Base-by-base conservation (phyloP, 1,140 invertebrate species). In the Euborellia annulipes region DNA sequence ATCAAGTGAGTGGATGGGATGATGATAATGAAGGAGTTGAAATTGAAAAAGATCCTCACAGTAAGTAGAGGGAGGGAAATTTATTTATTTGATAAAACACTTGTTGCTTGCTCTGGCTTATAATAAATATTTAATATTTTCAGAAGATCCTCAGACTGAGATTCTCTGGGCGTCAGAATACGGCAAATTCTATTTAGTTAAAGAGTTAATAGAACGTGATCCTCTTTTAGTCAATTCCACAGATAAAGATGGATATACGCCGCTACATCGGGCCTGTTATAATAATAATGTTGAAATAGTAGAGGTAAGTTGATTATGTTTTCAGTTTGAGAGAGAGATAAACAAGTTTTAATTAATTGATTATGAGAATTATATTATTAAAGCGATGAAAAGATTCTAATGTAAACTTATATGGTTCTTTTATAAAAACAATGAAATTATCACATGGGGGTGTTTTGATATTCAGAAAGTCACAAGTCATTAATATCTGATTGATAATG, bases 241-340 rank as follows among this genome's bases (percentile, higher is more conserved):
- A 20, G 94, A 98, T 64, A 69, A 72, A 44, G 94, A 98, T 73
- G 78, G 81, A 0, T 98, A 98, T 56, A 90, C 88, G 9, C 82
- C 88, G 0, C 64, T 94, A 22, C 90, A 94, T 54, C 66, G 93
- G 60, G 89, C 93, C n/a, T 82, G 79, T 48, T 97, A 96, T 59
- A 83, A 80, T 51, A 83, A 91, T 58, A 81, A 94, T 58, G 44
- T 76, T 7, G 71, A 84, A 42, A 68, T 87, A 36, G 79, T 87
- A 9, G 70, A 82, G 59, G 76, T 82, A 55, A 60, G 41, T 45
- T 22, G 3, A n/a, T n/a, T n/a, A n/a, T n/a, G n/a, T 47, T 19
- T 16, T 45, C 14, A 3, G 23, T 48, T 13, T n/a, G 2, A 19
- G 22, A 2, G 18, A 11, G 4, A 48, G 3, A 17, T 46, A 50